phyloP scores from a whole-genome alignment of 1,140 invertebrate genomes.

The Halictus rubicundus region DNA sequence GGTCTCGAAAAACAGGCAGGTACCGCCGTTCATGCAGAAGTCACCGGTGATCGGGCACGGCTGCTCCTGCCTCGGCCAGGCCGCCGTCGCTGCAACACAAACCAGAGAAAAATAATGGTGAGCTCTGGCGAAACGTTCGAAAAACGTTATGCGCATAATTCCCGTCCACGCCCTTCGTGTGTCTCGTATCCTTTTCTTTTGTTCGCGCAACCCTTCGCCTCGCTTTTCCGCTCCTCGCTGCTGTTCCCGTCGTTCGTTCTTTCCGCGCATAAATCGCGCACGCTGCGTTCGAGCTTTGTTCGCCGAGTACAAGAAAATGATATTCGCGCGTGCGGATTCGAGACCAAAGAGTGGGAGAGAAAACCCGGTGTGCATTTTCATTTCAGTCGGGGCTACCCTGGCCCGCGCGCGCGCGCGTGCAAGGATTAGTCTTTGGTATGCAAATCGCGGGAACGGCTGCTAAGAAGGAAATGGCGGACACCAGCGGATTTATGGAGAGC shows the following conservation, averaged over 20 bases:
- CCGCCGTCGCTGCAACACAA: constrained; percentile 82
- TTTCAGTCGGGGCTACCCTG: constrained; percentile 63
- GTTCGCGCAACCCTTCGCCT: too few species aligned
- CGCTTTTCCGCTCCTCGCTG: background rate
- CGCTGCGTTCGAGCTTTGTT: constrained; percentile 59
- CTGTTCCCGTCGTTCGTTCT: background rate
- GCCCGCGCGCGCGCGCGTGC: constrained; percentile 4
- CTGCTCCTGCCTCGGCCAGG: constrained; percentile 82
- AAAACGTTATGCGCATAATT: constrained; percentile 17
- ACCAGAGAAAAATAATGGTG: constrained; percentile 13
- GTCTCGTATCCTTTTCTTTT: background rate
- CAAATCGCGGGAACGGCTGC: constrained; percentile 57
- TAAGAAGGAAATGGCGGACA: constrained; percentile 29
- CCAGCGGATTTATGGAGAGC: constrained; percentile 66
- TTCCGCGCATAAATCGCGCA: constrained; percentile 52
- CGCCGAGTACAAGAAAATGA: constrained; percentile 42
- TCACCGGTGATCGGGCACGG: constrained; percentile 85
- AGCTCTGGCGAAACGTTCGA: background rate
- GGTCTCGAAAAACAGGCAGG: constrained; percentile 89
- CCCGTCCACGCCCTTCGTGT: too few species aligned
- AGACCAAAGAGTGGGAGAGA: background rate
- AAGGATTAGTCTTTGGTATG: constrained; percentile 73
- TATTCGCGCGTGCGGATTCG: constrained; percentile 9
- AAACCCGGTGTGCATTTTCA: constrained; percentile 66
- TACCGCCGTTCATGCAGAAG: constrained; percentile 90